These are phyloP conservation scores for Atta colombica DNA, from an alignment of 1,140 invertebrate genomes.

Conservation along the genomic window DNA sequence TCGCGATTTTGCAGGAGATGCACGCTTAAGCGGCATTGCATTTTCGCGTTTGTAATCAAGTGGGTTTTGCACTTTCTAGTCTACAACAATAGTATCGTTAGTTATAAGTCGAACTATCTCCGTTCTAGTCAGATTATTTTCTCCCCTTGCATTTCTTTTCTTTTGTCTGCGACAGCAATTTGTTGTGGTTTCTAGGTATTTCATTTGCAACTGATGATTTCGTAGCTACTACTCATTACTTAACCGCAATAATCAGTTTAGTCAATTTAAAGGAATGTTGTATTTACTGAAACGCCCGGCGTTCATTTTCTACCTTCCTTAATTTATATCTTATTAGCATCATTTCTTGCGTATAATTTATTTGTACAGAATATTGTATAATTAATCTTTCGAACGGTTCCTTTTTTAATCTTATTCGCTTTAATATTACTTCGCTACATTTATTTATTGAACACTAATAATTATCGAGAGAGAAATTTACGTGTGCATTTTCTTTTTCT, in stretches of 20 bases:
- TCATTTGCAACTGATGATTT: constrained; percentile 10
- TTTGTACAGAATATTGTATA: constrained; percentile 17
- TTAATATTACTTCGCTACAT: neutral
- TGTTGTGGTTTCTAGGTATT: neutral
- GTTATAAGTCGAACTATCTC: constrained; percentile 38
- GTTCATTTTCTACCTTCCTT: neutral
- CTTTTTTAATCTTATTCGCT: neutral
- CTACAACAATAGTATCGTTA: constrained; percentile 57
- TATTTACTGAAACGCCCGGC: neutral
- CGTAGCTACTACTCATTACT: neutral
- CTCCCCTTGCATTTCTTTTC: neutral
- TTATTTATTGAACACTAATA: constrained; percentile 8
- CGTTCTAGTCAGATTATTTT: constrained; percentile 68
- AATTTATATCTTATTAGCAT: neutral
- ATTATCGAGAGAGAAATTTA: neutral
- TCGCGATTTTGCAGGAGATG: constrained; percentile 18
- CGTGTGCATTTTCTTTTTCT: neutral
- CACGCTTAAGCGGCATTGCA: neutral
- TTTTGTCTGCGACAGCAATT: neutral
- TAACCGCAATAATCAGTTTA: neutral
- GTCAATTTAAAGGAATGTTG: neutral
- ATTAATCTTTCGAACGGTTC: neutral
- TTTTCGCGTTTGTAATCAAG: constrained; percentile 25
- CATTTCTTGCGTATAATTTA: constrained; percentile 5
- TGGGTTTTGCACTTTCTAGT: constrained; percentile 64